Conservation (phyloP, 2,888 invertebrate species). For the Cataglyphis rosenhaueri region DNA sequence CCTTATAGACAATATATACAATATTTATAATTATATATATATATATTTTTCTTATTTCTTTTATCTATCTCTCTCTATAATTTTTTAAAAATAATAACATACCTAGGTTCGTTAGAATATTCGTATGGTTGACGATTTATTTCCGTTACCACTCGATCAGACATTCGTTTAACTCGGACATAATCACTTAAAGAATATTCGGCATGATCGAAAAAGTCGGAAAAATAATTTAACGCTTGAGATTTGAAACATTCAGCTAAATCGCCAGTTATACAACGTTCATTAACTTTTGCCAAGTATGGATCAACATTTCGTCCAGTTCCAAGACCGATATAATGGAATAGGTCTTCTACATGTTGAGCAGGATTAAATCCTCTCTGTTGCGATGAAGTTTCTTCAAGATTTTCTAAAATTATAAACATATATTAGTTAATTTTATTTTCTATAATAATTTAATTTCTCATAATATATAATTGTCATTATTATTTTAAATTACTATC, state of each 20-base stretch:
- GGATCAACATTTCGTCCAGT: slow-evolving; percentile 91
- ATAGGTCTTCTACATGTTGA: slow-evolving; percentile 89
- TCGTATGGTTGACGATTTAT: slow-evolving; percentile 91
- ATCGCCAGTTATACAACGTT: slow-evolving; percentile 92
- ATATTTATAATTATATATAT: neutral
- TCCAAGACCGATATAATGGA: slow-evolving; percentile 93
- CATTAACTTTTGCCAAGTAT: slow-evolving; percentile 91
- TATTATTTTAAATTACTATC: slow-evolving; percentile 12
- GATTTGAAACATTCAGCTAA: slow-evolving; percentile 95
- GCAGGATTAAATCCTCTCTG: slow-evolving; percentile 47
- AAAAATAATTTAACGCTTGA: slow-evolving; percentile 91
- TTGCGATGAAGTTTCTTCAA: slow-evolving; percentile 18
- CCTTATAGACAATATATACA: neutral
- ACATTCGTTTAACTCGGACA: slow-evolving; percentile 90
- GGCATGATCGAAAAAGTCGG: slow-evolving; percentile 91
- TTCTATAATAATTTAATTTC: too few species aligned
- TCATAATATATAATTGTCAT: neutral
- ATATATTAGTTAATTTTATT: slow-evolving; percentile 3
- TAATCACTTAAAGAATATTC: slow-evolving; percentile 88
- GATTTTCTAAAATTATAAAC: slow-evolving; percentile 38
- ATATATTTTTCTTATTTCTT: neutral
- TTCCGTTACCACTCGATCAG: slow-evolving; percentile 90
- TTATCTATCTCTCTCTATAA: neutral
- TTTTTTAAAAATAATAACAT: neutral
- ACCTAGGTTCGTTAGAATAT: slow-evolving; percentile 89